Evolutionary conservation across 2,113 vertebrate species (phyloP), one percentile per base, ranked within the genome.

Genomic region (Ptychochromis oligacanthus): DNA sequence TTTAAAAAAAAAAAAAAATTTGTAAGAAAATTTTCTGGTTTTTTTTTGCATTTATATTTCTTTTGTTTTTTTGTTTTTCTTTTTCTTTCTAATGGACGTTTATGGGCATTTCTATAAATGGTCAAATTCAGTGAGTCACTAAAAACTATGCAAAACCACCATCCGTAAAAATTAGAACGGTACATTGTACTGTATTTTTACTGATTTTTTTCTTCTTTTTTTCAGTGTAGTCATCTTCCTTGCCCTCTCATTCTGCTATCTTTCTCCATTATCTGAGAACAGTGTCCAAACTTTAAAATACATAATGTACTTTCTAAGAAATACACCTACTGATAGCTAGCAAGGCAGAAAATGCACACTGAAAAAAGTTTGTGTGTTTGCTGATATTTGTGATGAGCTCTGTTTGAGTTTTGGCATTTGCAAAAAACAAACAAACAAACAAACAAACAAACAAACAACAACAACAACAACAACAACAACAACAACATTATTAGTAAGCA

Each of bases 271-370:
- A n/a, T 43, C 11, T 43, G 11, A 40, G 8, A 40, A 9, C 2
- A 13, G 28, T 28, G 57, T 59, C 26, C 14, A 28, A 67, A 46
- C 22, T 26, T 26, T 18, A 67, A 67, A 26, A 22, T 26, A 67
- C 22, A 26, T 11, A 26, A 26, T 67, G 14, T 46, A 26, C 8
- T 0, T 65, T 26, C 17, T 65, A 0, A n/a, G 36, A 0, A 49
- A 49, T 49, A 49, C 18, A 12, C 13, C 9, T 72, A 0, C 28
- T 31, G 28, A 31, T 13, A 72, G 10, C 26, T 26, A 72, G 4
- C 65, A 72, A 20, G 43, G 17, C 46, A 49, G 26, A 72, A 14
- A 54, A 18, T 20, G 52, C 52, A 20, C 52, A 52, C 15, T 20
- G 6, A 52, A 18, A 70, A 46, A 12, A 14, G 14, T 46, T 46